Percentiles rank a stretch among this genome's conserved stretches.
phyloP scores from a whole-genome alignment of 2,113 vertebrate species.

The Colossoma macropomum region DNA sequence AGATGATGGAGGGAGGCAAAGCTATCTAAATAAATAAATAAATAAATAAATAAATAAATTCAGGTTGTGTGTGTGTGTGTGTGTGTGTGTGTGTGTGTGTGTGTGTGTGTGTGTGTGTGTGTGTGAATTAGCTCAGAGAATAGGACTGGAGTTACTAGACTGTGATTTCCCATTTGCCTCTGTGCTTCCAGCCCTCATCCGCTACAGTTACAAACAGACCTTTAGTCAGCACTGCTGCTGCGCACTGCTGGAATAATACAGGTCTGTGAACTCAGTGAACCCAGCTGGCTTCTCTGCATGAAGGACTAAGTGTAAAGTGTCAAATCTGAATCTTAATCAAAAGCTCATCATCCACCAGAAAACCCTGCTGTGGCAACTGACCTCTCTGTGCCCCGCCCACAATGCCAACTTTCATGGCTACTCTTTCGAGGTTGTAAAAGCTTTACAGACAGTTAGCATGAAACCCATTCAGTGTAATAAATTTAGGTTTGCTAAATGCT shows the following conservation, averaged over 20 bases:
- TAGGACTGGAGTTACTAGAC: no score
- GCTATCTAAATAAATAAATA: neutral
- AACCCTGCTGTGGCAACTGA: neutral
- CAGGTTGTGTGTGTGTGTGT: no score
- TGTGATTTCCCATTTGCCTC: neutral
- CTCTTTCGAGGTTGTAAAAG: no score
- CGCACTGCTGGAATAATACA: neutral
- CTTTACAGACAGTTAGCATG: no score
- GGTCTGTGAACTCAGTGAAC: neutral
- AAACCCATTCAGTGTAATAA: no score
- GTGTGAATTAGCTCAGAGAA: neutral
- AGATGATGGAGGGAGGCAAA: conserved; percentile 64
- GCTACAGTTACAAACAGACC: neutral
- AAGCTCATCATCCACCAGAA: neutral
- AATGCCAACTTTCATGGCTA: no score
- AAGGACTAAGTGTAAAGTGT: neutral
- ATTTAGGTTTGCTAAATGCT: no score
- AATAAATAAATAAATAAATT: neutral
- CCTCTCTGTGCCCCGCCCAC: no score
- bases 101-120: no score
- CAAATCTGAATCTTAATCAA: neutral
- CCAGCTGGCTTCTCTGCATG: neutral
- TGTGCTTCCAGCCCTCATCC: neutral
- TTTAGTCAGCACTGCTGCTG: neutral
- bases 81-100: no score